Evolutionary conservation across 2,113 vertebrate species (phyloP).

Genomic region (Lophura nycthemera): DNA sequence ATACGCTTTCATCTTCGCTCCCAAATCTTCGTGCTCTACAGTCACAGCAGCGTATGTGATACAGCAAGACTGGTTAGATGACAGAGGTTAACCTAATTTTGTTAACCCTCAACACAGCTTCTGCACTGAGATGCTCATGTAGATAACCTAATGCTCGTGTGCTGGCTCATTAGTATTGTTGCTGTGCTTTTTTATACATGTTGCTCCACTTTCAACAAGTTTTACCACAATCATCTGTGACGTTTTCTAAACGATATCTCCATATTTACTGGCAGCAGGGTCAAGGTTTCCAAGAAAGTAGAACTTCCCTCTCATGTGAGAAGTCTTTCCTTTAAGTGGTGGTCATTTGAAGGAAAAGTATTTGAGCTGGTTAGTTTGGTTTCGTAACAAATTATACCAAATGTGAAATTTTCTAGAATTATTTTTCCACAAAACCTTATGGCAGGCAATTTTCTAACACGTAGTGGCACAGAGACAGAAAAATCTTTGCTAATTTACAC

Average conservation of each 20-base stretch:
- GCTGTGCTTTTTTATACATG: slow-evolving; percentile 61
- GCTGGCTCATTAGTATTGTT: slow-evolving; percentile 30
- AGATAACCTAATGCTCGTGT: slow-evolving; percentile 64
- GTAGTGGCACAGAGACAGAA: background rate
- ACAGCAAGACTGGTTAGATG: slow-evolving; percentile 39
- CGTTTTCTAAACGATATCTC: slow-evolving; percentile 45
- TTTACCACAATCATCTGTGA: slow-evolving; percentile 64
- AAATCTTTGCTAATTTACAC: background rate
- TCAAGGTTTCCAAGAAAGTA: slow-evolving; percentile 57
- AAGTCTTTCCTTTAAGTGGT: slow-evolving; percentile 48
- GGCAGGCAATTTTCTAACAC: background rate
- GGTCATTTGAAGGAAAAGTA: slow-evolving; percentile 49
- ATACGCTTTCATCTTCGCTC: slow-evolving; percentile 43
- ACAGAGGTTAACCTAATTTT: slow-evolving; percentile 73
- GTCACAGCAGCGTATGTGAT: slow-evolving; percentile 22
- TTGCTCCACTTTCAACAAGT: slow-evolving; percentile 74
- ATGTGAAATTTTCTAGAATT: background rate
- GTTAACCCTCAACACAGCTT: slow-evolving; percentile 52
- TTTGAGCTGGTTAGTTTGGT: background rate
- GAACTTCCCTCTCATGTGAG: slow-evolving; percentile 32
- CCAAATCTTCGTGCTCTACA: background rate
- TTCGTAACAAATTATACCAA: background rate
- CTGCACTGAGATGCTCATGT: slow-evolving; percentile 26
- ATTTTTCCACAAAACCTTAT: background rate
- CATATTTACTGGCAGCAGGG: slow-evolving; percentile 68